Conservation (phyloP, 2,797 vertebrate genomes). For the Chiloscyllium punctatum region DNA sequence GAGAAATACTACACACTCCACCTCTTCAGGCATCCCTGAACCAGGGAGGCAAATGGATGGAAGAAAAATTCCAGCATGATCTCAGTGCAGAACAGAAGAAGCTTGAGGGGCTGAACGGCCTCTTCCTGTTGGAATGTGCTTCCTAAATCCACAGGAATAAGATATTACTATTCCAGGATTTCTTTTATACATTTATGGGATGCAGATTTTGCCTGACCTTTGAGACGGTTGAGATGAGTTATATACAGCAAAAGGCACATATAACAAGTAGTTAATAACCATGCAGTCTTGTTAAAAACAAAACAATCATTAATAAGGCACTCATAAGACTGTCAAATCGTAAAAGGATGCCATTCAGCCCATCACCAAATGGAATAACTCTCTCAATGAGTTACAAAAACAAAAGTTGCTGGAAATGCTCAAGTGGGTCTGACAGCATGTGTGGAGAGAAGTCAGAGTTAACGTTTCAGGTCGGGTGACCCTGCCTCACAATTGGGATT, state of each 20-base stretch:
- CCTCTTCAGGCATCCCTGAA: background rate
- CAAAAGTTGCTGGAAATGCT: too few relatives aligned
- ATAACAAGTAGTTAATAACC: background rate
- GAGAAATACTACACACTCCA: background rate
- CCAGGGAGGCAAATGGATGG: background rate
- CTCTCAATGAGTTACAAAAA: background rate
- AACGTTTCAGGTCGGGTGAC: too few relatives aligned
- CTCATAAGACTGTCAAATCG: background rate
- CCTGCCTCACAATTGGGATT: too few relatives aligned
- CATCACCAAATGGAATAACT: background rate
- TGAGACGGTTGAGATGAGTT: too few relatives aligned
- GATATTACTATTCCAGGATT: background rate
- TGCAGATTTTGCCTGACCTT: too few relatives aligned
- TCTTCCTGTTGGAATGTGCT: background rate
- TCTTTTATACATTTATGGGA: too few relatives aligned
- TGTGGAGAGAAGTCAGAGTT: too few relatives aligned
- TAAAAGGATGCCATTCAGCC: background rate
- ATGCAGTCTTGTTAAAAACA: background rate
- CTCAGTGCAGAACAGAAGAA: background rate
- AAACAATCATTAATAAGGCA: background rate
- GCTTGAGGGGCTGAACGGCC: background rate
- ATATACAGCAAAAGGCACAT: too few relatives aligned
- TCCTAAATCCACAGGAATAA: background rate
- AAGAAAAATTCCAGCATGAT: background rate
- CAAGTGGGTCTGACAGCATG: too few relatives aligned